These are phyloP conservation scores for Phyllostomus discolor DNA, from an alignment of 2,113 vertebrate species.

Conservation along the genomic window DNA sequence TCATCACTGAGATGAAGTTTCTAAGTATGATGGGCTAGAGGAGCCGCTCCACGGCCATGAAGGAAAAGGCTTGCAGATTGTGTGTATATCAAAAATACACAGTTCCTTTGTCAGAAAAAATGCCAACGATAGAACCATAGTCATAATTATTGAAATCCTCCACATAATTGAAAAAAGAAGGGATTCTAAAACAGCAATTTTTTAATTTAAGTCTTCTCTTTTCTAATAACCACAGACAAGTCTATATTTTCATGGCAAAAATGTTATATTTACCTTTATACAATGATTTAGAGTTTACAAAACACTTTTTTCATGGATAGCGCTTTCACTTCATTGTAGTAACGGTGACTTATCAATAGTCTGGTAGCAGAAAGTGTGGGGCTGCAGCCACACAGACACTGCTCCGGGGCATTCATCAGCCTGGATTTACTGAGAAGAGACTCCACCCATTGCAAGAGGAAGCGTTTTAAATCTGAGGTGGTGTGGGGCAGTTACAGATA, in stretches of 20 bases:
- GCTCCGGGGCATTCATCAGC: not conserved
- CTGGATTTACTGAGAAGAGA: not conserved
- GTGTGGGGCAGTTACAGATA: not conserved
- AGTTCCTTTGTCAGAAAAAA: not conserved
- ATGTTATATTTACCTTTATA: not conserved
- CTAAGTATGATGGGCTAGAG: not conserved
- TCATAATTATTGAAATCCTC: not conserved
- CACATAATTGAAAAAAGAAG: not conserved
- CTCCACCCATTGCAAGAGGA: not conserved
- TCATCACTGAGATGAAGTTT: not conserved
- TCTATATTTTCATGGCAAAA: not conserved
- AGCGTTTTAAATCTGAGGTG: not conserved
- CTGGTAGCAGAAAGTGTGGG: not conserved
- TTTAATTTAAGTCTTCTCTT: not conserved
- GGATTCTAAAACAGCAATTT: not conserved
- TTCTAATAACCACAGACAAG: not conserved
- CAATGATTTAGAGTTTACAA: not conserved
- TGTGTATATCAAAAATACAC: not conserved
- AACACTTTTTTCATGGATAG: not conserved
- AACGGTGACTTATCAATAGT: not conserved
- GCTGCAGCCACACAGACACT: not conserved
- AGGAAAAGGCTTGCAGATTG: not conserved
- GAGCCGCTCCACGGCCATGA: not conserved
- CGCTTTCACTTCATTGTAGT: not conserved
- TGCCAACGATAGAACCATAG: not conserved